These are phyloP conservation scores for Cyrtodaria siliqua DNA, from an alignment of 2,888 invertebrate species.

Conservation along the genomic window DNA sequence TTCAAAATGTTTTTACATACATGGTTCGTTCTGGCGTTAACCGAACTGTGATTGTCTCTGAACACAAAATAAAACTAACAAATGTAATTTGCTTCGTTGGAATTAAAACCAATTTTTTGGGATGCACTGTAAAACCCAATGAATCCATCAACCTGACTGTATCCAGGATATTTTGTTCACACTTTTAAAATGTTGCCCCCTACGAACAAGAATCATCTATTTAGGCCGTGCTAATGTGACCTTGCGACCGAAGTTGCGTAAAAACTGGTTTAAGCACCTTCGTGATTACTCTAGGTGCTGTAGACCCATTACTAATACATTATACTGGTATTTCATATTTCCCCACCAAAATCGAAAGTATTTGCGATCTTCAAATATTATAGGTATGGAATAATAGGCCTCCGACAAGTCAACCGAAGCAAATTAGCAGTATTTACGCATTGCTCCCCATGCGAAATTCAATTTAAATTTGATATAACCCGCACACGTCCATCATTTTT, in stretches of 20 bases:
- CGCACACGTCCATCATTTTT: conserved; percentile 24
- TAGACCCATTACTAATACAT: conserved; percentile 24
- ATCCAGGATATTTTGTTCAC: conserved; percentile 24
- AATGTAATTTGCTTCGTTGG: conserved; percentile 49
- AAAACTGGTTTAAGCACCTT: conserved; percentile 44
- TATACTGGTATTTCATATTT: conserved; percentile 34
- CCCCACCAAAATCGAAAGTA: conserved; percentile 37
- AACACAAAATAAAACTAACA: conserved; percentile 58
- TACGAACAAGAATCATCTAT: conserved; percentile 50
- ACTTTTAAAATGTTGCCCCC: conserved; percentile 21
- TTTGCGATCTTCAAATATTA: conserved; percentile 18
- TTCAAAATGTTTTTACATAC: too few species aligned
- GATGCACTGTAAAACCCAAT: conserved; percentile 57
- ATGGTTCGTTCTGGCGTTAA: conserved; percentile 18
- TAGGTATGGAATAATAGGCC: conserved; percentile 38
- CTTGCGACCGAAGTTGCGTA: conserved; percentile 18
- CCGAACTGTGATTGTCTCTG: conserved; percentile 38
- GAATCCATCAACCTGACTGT: conserved; percentile 34
- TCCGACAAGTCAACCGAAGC: conserved; percentile 38
- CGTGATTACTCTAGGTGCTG: conserved; percentile 26
- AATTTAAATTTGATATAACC: conserved; percentile 43
- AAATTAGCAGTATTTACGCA: conserved; percentile 32
- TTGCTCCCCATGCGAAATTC: conserved; percentile 16
- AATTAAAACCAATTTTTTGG: conserved; percentile 51
- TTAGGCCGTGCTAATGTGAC: conserved; percentile 41